Conservation (phyloP, 2,888 invertebrate genomes). For the Patella ulyssiponensis region DNA sequence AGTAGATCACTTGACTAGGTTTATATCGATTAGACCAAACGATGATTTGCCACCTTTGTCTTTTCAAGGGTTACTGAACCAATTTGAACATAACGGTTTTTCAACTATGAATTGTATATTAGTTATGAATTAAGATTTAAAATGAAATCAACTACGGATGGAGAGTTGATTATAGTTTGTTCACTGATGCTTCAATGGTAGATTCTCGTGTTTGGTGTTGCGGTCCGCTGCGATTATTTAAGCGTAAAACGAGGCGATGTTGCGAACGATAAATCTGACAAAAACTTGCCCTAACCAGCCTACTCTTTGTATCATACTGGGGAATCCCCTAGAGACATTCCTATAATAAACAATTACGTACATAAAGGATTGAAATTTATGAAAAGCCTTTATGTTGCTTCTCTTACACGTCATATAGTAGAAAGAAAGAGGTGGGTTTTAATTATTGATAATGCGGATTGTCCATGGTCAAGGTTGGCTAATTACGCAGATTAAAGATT, state of each 20-base stretch:
- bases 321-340: too few relatives aligned
- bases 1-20: neutral
- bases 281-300: neutral
- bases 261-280: neutral
- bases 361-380: neutral
- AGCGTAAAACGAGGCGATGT: neutral
- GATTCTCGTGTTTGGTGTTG: neutral
- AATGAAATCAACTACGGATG: constrained; percentile 5
- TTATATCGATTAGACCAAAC: neutral
- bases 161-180: neutral
- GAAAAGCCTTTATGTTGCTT: too few relatives aligned
- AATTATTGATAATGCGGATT: too few relatives aligned
- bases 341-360: neutral
- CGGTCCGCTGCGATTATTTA: neutral
- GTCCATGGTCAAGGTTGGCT: too few relatives aligned
- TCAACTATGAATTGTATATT: neutral
- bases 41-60: neutral
- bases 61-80: neutral
- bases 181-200: constrained; percentile 1
- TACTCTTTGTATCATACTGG: too few relatives aligned
- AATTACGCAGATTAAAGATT: too few relatives aligned
- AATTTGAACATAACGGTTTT: neutral
- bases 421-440: too few relatives aligned
- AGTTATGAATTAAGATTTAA: constrained; percentile 1
- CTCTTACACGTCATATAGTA: too few relatives aligned